Evolutionary conservation across 2,113 vertebrate species (phyloP).

Genomic region (Tupaia tana): DNA sequence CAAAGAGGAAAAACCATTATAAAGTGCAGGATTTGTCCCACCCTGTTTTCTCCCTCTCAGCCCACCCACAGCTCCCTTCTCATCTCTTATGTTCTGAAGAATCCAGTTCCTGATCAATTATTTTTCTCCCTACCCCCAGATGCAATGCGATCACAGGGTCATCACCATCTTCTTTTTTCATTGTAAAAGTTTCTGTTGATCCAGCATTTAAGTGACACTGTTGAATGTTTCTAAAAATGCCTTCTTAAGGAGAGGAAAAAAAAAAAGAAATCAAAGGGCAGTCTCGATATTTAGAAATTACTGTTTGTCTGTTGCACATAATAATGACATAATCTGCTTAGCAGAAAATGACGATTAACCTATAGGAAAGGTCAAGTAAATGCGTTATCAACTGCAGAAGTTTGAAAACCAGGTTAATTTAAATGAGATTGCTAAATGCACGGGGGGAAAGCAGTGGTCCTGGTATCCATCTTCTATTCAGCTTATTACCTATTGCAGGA

Average conservation of each 20-base stretch:
- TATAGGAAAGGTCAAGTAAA: slow-evolving; percentile 82
- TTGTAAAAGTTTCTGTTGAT: slow-evolving; percentile 84
- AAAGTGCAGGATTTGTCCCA: slow-evolving; percentile 91
- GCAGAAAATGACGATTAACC: slow-evolving; percentile 84
- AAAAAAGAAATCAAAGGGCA: slow-evolving; percentile 85
- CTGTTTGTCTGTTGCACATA: slow-evolving; percentile 87
- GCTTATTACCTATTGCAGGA: slow-evolving; percentile 83
- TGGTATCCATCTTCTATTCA: slow-evolving; percentile 84
- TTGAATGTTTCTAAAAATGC: slow-evolving; percentile 84
- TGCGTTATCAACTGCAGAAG: slow-evolving; percentile 84
- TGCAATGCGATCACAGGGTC: slow-evolving; percentile 88
- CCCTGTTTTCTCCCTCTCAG: slow-evolving; percentile 84
- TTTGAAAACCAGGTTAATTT: slow-evolving; percentile 81
- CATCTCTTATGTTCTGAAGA: slow-evolving; percentile 92
- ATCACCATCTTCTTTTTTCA: slow-evolving; percentile 80
- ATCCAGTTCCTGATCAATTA: slow-evolving; percentile 87
- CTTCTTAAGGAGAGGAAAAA: slow-evolving; percentile 78
- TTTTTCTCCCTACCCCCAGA: slow-evolving; percentile 84
- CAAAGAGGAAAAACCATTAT: slow-evolving; percentile 90
- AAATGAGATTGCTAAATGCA: slow-evolving; percentile 80
- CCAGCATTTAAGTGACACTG: slow-evolving; percentile 86
- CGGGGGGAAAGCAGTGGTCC: slow-evolving; percentile 79
- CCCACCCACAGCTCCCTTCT: slow-evolving; percentile 84
- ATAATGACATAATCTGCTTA: slow-evolving; percentile 87
- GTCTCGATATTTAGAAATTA: slow-evolving; percentile 85